Base-by-base conservation (phyloP, 2,797 vertebrate species). In the Trachurus trachurus region DNA sequence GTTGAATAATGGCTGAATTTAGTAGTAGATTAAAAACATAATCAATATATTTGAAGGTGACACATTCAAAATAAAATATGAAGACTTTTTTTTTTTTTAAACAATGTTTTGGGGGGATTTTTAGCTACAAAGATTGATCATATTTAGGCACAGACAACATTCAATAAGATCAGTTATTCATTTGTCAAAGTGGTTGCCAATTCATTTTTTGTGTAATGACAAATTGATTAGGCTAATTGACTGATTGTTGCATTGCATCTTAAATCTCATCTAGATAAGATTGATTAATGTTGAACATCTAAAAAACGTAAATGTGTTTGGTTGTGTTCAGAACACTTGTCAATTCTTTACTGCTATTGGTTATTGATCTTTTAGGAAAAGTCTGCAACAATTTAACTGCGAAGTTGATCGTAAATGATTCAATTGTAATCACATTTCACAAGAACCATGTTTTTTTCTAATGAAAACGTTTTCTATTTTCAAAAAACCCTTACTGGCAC, bases 391-490 rank as follows among this genome's bases (percentile, higher is more conserved):
- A 1, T 50, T 50, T n/a, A n/a, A 11, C 49, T 11, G 9, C 11
- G 1, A 21, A 21, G n/a, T 37, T 0, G 0, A 31, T 42, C 0
- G 1, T 26, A 17, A 10, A 10, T 39, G 45, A 47, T 47, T 0
- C 12, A n/a, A 13, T 9, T 10, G 3, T 22, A 9, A 47, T 12
- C 5, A 22, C 47, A 16, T 26, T n/a, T n/a, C n/a, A n/a, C n/a
- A 8, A 59, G 11, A 17, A 17, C 17, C n/a, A n/a, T 17, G 5
- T 34, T 5, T 34, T 34, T 34, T 34, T 34, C 31, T 34, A 34
- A 11, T 22, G 63, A 1, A 52, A 19, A 26, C 26, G n/a, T 45
- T 45, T 45, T 34, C 31, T 31, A 31, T 2, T 31, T 31, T 5
- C 6, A 34, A 7, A 34, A 34, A 34, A 34, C 31, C 31, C 31